Evolutionary conservation across 2,113 vertebrate genomes (phyloP).

Genomic region (Oryzias melastigma): DNA sequence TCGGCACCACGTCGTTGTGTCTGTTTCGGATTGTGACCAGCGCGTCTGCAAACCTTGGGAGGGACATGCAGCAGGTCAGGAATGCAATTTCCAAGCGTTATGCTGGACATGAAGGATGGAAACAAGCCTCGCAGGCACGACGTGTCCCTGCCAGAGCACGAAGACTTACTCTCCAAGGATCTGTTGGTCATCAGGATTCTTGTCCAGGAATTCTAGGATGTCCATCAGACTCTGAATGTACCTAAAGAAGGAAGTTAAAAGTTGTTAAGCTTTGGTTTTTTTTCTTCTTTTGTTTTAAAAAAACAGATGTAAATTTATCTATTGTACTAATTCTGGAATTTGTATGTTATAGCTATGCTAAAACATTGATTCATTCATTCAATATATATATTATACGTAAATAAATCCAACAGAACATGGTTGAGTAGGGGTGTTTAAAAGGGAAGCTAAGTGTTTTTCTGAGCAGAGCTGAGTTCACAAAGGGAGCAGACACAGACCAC

Average conservation of each 20-base stretch:
- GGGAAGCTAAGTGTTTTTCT: neutral
- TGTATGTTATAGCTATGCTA: too few species aligned
- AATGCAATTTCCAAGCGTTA: neutral
- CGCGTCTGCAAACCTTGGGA: slow-evolving; percentile 82
- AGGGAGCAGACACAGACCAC: neutral
- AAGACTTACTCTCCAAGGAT: slow-evolving; percentile 85
- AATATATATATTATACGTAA: too few species aligned
- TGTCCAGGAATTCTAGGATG: slow-evolving; percentile 89
- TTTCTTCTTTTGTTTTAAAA: too few species aligned
- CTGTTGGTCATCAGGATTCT: slow-evolving; percentile 84
- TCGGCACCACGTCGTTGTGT: slow-evolving; percentile 94
- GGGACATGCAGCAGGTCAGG: neutral
- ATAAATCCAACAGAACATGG: too few species aligned
- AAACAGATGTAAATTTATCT: too few species aligned
- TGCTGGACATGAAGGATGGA: neutral
- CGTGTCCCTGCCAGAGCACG: neutral
- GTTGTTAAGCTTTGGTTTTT: too few species aligned
- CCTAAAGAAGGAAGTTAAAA: too few species aligned
- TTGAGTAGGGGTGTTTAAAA: too few species aligned
- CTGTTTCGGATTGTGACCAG: slow-evolving; percentile 92
- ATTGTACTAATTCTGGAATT: too few species aligned
- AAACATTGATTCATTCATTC: too few species aligned
- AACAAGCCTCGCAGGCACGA: neutral
- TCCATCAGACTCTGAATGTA: slow-evolving; percentile 95
- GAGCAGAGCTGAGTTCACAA: neutral